These are phyloP conservation scores for Eurypyga helias DNA, from an alignment of 2,113 vertebrate species.

Conservation along the genomic window DNA sequence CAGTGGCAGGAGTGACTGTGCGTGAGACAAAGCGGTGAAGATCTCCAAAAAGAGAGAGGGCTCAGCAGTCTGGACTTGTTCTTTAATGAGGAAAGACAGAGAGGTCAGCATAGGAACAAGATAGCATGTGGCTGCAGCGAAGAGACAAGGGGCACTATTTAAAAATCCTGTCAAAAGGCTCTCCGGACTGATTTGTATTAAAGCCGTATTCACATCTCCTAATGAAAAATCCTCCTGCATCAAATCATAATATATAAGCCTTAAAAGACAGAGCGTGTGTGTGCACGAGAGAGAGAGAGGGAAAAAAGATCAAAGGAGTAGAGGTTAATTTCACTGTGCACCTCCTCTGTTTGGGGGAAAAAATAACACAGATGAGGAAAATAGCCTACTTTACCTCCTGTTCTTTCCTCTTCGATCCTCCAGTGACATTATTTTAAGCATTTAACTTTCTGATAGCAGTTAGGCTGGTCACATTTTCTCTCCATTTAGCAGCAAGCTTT, in stretches of 20 bases:
- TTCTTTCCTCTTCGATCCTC: constrained; percentile 4
- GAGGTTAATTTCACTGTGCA: constrained; percentile 47
- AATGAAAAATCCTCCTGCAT: constrained; percentile 53
- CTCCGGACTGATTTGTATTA: constrained; percentile 28
- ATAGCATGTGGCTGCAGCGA: not conserved
- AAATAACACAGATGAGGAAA: not conserved
- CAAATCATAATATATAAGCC: constrained; percentile 12
- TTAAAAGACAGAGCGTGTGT: not conserved
- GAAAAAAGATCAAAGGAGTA: constrained; percentile 6
- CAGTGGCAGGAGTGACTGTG: constrained; percentile 12
- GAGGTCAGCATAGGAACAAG: constrained; percentile 31
- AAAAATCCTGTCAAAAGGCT: constrained; percentile 48
- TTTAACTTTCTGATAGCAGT: constrained; percentile 53
- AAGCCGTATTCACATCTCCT: constrained; percentile 15
- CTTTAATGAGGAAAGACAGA: constrained; percentile 45
- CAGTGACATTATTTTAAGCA: constrained; percentile 61
- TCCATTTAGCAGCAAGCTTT: constrained; percentile 41
- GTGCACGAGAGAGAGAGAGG: not conserved
- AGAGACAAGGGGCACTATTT: constrained; percentile 47
- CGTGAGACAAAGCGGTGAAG: constrained; percentile 30
- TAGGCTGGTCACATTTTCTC: constrained; percentile 41
- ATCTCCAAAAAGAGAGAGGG: not conserved
- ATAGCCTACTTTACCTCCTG: constrained; percentile 8
- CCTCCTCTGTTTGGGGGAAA: constrained; percentile 48
- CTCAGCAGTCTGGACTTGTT: not conserved